phyloP scores from a whole-genome alignment of 2,888 invertebrate genomes.

The Miltochrista miniata region DNA sequence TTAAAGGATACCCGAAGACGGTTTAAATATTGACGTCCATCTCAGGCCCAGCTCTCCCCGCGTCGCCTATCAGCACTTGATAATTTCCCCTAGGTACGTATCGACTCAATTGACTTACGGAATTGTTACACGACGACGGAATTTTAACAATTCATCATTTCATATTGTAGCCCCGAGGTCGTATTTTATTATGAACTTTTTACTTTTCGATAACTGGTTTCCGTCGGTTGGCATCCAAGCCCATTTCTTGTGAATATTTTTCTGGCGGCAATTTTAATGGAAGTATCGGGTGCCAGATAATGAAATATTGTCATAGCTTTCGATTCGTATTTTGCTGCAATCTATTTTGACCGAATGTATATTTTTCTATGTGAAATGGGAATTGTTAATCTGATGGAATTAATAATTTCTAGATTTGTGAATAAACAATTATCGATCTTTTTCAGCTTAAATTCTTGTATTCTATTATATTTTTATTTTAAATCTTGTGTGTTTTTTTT shows the following conservation, averaged over 20 bases:
- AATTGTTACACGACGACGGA: conserved; percentile 54
- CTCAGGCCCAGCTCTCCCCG: conserved; percentile 26
- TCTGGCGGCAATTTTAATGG: conserved; percentile 34
- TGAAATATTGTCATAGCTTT: conserved; percentile 33
- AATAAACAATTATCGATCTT: too few relatives aligned
- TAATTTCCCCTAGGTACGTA: conserved; percentile 69
- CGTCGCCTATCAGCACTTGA: conserved; percentile 46
- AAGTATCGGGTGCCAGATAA: conserved; percentile 34
- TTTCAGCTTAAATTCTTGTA: too few relatives aligned
- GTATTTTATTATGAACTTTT: conserved; percentile 40
- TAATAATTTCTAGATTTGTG: background rate
- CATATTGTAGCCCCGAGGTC: conserved; percentile 22
- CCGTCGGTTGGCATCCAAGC: conserved; percentile 22
- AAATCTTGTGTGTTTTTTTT: too few relatives aligned
- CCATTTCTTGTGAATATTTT: conserved; percentile 34
- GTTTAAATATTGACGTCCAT: conserved; percentile 34
- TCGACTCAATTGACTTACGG: conserved; percentile 59
- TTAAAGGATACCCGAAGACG: conserved; percentile 17
- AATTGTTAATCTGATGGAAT: conserved; percentile 16
- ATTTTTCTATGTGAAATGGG: conserved; percentile 21
- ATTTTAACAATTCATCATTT: conserved; percentile 63
- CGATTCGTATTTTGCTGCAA: conserved; percentile 22
- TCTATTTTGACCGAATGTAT: conserved; percentile 15
- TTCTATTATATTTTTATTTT: too few relatives aligned
- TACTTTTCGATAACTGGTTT: conserved; percentile 35